phyloP scores from a whole-genome alignment of 2,888 invertebrate genomes.

The Hylaea fasciaria region DNA sequence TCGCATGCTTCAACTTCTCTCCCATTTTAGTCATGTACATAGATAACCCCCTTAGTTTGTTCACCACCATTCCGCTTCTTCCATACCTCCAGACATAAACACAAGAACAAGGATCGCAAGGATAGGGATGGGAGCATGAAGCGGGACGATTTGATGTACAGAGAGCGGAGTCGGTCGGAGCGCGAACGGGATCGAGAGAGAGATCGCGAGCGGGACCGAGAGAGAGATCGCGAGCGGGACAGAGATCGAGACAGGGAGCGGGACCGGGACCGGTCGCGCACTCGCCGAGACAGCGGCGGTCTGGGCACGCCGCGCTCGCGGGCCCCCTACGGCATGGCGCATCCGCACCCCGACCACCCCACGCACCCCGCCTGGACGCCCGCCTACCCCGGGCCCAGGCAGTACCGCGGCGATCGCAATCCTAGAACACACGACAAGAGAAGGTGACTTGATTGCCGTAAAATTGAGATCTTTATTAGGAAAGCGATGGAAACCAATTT shows the following conservation, averaged over 20 bases:
- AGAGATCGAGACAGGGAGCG: conserved; percentile 85
- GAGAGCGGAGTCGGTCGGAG: conserved; percentile 78
- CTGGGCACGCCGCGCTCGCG: conserved; percentile 59
- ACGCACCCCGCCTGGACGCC: conserved; percentile 64
- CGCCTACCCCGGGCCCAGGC: conserved; percentile 74
- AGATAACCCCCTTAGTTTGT: conserved; percentile 54
- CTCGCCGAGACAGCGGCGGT: conserved; percentile 76
- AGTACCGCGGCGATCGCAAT: conserved; percentile 75
- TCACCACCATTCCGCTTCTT: conserved; percentile 78
- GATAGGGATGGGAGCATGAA: conserved; percentile 78
- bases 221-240: conserved; percentile 75
- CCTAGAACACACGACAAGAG: conserved; percentile 87
- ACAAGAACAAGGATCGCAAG: conserved; percentile 81
- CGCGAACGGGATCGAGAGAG: conserved; percentile 83
- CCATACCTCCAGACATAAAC: conserved; percentile 81
- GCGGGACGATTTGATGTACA: conserved; percentile 82
- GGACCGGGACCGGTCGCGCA: conserved; percentile 80
- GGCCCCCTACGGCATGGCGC: conserved; percentile 58
- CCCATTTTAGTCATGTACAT: conserved; percentile 46
- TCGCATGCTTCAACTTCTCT: conserved; percentile 53
- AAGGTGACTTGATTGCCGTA: conserved; percentile 70
- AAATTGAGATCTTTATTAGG: neutral
- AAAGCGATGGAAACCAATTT: neutral
- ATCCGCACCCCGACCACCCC: conserved; percentile 60
- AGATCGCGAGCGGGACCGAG: conserved; percentile 80